Percentiles rank a stretch among this genome's conserved stretches.
Evolutionary conservation across 2,797 vertebrate species (phyloP).

Genomic region (Dallia pectoralis): DNA sequence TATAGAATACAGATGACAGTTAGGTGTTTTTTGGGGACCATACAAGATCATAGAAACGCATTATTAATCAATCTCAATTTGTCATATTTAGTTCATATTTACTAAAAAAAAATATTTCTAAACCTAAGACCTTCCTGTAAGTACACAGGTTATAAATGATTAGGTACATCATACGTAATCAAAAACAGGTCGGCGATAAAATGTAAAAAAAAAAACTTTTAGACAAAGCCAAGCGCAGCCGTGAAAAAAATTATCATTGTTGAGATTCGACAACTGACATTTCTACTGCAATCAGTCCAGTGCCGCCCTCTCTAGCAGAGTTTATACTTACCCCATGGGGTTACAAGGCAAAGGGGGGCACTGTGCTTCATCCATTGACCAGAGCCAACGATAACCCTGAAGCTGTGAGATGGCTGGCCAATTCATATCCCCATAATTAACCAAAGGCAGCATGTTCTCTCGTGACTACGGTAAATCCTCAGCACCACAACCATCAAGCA

Average conservation of each 20-base stretch:
- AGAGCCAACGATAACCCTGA: slow-evolving; percentile 52
- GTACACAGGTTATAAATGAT: slow-evolving; percentile 54
- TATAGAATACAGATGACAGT: slow-evolving; percentile 30
- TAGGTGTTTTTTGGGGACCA: slow-evolving; percentile 10
- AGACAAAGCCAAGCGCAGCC: slow-evolving; percentile 12
- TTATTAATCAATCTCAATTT: slow-evolving; percentile 31
- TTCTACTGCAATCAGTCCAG: slow-evolving; percentile 39
- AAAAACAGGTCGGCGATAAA: slow-evolving; percentile 46
- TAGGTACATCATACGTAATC: slow-evolving; percentile 45
- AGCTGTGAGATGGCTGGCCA: slow-evolving; percentile 31
- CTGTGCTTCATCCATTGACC: slow-evolving; percentile 45
- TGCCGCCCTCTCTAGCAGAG: slow-evolving; percentile 39
- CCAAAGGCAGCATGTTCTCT: slow-evolving; percentile 53
- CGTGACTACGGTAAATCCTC: slow-evolving; percentile 47
- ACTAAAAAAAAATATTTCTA: slow-evolving; percentile 31
- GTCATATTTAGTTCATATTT: slow-evolving; percentile 38
- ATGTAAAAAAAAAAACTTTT: slow-evolving; percentile 34
- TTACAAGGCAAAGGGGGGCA: slow-evolving; percentile 63
- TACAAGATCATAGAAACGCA: slow-evolving; percentile 28
- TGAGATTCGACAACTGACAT: slow-evolving; percentile 13
- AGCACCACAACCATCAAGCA: slow-evolving; percentile 56
- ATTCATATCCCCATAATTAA: slow-evolving; percentile 34
- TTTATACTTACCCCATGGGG: slow-evolving; percentile 57
- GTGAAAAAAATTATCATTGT: slow-evolving; percentile 26
- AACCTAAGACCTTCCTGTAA: slow-evolving; percentile 43